A percentile compares a stretch with the other conserved stretches of the same genome.
These are phyloP conservation scores for Coilia nasus DNA, from an alignment of 2,797 vertebrate genomes.

Conservation along the genomic window DNA sequence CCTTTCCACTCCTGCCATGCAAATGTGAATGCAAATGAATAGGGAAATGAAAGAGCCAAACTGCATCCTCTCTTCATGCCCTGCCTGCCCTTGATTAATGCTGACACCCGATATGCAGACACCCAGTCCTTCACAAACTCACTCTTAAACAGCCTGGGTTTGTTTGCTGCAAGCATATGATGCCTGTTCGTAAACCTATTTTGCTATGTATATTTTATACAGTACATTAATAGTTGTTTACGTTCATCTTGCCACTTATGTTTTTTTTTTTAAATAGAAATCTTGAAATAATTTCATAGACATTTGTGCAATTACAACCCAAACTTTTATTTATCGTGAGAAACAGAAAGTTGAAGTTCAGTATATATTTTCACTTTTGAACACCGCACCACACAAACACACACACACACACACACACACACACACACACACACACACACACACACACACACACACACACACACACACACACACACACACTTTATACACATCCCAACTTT, in stretches of 20 bases:
- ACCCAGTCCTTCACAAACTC: too few relatives aligned
- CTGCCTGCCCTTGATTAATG: background rate
- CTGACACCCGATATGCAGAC: background rate
- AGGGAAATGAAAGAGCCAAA: conserved; percentile 67
- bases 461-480: background rate
- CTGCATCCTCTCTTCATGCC: conserved; percentile 42
- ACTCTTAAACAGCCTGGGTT: background rate
- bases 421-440: background rate
- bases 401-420: background rate
- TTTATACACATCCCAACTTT: background rate
- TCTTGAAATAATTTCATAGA: background rate
- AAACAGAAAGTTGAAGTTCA: background rate
- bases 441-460: background rate
- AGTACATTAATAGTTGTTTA: background rate
- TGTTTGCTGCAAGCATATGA: background rate
- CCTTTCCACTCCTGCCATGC: conserved; percentile 62
- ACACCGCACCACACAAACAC: background rate
- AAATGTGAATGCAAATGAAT: conserved; percentile 75
- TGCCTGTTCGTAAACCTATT: background rate
- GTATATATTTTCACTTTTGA: background rate
- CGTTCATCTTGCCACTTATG: background rate
- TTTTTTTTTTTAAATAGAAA: background rate
- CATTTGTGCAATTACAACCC: background rate
- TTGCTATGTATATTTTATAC: background rate
- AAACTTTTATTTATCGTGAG: background rate